phyloP scores from a whole-genome alignment of 1,140 invertebrate genomes.

The Zaprionus nigranus region DNA sequence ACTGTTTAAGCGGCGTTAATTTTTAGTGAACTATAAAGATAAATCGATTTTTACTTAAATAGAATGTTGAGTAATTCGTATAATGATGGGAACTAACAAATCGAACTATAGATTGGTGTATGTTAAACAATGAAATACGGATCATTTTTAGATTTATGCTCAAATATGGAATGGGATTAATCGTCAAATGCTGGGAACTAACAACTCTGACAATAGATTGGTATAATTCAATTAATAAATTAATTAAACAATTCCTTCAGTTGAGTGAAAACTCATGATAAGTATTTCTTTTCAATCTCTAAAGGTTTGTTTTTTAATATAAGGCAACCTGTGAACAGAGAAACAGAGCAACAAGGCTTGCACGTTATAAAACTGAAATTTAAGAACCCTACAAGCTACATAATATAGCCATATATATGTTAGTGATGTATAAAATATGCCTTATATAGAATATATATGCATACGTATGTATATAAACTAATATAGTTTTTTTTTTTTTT shows the following conservation, averaged over 20 bases:
- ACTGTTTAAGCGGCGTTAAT: conserved; percentile 12
- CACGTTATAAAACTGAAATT: neutral
- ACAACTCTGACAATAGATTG: no score
- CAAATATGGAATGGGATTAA: no score
- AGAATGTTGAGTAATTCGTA: neutral
- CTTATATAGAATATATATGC: neutral
- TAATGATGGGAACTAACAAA: neutral
- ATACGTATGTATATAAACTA: neutral
- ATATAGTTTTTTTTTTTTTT: no score
- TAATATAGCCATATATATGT: no score
- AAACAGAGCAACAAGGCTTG: no score
- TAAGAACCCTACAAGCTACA: neutral
- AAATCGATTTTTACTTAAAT: conserved; percentile 2
- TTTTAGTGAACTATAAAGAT: conserved; percentile 2
- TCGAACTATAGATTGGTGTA: neutral
- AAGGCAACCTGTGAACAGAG: no score
- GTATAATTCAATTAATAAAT: no score
- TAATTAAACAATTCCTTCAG: no score
- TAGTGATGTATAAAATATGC: no score
- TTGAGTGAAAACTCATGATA: neutral
- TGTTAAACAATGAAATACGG: no score
- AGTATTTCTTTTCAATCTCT: neutral
- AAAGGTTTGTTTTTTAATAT: neutral
- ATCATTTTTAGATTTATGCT: no score
- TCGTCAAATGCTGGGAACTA: no score